Evolutionary conservation across 2,797 vertebrate genomes (phyloP).

Genomic region (Pygocentrus nattereri): DNA sequence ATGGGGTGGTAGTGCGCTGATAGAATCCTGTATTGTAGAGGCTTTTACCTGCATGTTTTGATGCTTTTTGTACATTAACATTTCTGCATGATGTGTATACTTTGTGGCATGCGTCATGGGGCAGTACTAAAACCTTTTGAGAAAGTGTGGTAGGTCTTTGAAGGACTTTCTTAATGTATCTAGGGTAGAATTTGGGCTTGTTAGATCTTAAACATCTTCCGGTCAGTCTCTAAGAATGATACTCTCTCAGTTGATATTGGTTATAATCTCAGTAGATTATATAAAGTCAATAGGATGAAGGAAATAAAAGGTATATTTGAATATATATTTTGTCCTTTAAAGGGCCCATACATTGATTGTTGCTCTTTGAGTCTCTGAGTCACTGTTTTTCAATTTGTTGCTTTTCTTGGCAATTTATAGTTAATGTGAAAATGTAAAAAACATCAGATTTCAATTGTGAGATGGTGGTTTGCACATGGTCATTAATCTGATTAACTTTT

Average conservation of each 20-base stretch:
- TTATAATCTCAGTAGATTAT: too few species aligned
- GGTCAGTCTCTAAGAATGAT: background rate
- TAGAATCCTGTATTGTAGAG: background rate
- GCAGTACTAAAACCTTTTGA: background rate
- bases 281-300: background rate
- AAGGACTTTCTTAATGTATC: background rate
- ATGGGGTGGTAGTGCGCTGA: background rate
- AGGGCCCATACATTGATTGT: background rate
- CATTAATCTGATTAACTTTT: background rate
- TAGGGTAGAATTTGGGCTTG: background rate
- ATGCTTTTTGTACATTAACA: background rate
- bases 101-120: slow-evolving; percentile 3
- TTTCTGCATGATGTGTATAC: slow-evolving; percentile 29
- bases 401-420: too few species aligned
- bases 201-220: background rate
- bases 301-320: background rate
- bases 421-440: too few species aligned
- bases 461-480: background rate
- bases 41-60: slow-evolving; percentile 18
- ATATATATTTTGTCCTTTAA: background rate
- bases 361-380: too few species aligned
- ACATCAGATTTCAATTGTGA: too few species aligned
- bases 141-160: background rate
- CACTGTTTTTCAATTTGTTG: background rate
- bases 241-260: too few species aligned